Conservation (phyloP, 1,140 invertebrate species). For the Aporrectodea caliginosa region DNA sequence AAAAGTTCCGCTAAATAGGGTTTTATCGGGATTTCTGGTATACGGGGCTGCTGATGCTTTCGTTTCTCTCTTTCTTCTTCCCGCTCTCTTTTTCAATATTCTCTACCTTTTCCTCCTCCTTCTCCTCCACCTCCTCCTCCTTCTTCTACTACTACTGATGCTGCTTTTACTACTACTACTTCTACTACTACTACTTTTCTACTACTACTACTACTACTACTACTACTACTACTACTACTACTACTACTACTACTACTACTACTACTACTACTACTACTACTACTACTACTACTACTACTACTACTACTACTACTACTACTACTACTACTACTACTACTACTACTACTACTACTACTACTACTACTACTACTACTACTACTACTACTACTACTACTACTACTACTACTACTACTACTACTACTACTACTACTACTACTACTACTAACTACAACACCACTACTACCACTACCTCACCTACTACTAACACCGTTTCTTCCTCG, state of each 20-base stretch:
- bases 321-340: constrained; percentile 3
- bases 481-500: neutral
- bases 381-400: constrained; percentile 4
- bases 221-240: constrained; percentile 1
- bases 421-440: constrained; percentile 10
- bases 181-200: neutral
- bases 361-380: constrained; percentile 7
- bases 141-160: constrained; percentile 1
- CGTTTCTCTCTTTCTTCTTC: too few relatives aligned
- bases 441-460: neutral
- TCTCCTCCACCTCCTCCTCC: too few relatives aligned
- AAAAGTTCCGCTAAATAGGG: too few relatives aligned
- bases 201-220: neutral
- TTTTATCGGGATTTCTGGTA: too few relatives aligned
- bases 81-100: too few relatives aligned
- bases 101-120: too few relatives aligned
- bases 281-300: neutral
- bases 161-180: neutral
- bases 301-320: neutral
- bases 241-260: neutral
- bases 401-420: constrained; percentile 4
- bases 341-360: neutral
- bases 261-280: neutral
- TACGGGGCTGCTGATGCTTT: too few relatives aligned
- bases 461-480: neutral